Percentiles rank a stretch among this genome's conserved stretches.
These are phyloP conservation scores for Laterallus jamaicensis DNA, from an alignment of 2,113 vertebrate genomes.

Conservation along the genomic window DNA sequence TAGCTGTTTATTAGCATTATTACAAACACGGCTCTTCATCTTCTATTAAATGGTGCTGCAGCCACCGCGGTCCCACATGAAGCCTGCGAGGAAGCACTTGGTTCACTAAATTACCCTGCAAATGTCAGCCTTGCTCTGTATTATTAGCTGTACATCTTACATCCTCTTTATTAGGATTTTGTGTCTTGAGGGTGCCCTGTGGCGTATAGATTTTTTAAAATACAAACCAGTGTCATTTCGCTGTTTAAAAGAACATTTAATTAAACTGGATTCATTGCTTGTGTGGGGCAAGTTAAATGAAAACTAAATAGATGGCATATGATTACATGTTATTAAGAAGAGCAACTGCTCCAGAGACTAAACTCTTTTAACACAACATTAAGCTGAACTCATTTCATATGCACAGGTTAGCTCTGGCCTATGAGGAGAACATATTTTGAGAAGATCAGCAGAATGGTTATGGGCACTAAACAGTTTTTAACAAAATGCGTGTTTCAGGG, in stretches of 20 bases:
- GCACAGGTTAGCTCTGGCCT: constrained; percentile 76
- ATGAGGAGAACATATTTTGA: constrained; percentile 67
- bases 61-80: background rate
- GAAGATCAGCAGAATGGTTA: constrained; percentile 75
- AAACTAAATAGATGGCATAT: constrained; percentile 75
- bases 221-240: constrained; percentile 47
- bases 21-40: constrained; percentile 38
- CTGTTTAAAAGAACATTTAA: constrained; percentile 77
- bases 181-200: constrained; percentile 62
- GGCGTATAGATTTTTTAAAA: constrained; percentile 62
- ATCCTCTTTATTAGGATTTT: constrained; percentile 69
- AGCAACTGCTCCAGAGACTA: constrained; percentile 72
- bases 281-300: constrained; percentile 72
- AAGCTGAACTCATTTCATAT: constrained; percentile 73
- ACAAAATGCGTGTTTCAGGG: constrained; percentile 64
- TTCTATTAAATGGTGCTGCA: background rate
- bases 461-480: constrained; percentile 72
- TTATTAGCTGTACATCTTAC: constrained; percentile 59
- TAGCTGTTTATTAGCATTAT: constrained; percentile 38
- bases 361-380: constrained; percentile 79
- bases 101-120: constrained; percentile 69
- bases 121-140: constrained; percentile 68
- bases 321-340: constrained; percentile 77
- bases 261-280: constrained; percentile 76
- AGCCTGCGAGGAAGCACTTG: constrained; percentile 29